Evolutionary conservation across 2,797 vertebrate species (phyloP).

Genomic region (Hylomyscus alleni): DNA sequence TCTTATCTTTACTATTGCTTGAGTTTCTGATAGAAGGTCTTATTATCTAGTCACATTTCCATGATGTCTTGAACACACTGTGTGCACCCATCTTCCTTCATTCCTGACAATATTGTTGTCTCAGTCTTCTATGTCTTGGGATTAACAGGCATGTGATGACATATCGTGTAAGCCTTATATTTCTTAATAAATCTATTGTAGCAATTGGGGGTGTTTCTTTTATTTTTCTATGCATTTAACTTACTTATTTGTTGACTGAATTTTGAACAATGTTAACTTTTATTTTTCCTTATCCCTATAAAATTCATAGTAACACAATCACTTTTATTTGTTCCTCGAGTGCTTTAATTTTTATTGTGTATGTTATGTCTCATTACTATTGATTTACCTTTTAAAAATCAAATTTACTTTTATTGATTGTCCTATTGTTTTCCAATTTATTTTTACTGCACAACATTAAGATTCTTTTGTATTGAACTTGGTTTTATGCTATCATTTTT

Average conservation of each 20-base stretch:
- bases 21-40: not conserved
- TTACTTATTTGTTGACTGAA: constrained; percentile 18
- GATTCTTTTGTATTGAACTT: not conserved
- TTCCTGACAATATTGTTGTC: not conserved
- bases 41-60: not conserved
- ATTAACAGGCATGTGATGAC: not conserved
- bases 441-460: not conserved
- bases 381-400: not conserved
- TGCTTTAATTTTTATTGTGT: not conserved
- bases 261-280: constrained; percentile 5
- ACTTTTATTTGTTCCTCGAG: not conserved
- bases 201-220: not conserved
- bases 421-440: not conserved
- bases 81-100: not conserved
- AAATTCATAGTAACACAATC: not conserved
- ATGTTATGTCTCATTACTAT: not conserved
- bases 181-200: not conserved
- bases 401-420: not conserved
- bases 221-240: not conserved
- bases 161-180: not conserved
- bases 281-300: not conserved
- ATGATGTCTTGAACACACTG: not conserved
- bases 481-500: constrained; percentile 28
- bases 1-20: not conserved
- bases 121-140: not conserved